Base-by-base conservation (phyloP, 2,888 invertebrate genomes). In the Papilio demoleus region DNA sequence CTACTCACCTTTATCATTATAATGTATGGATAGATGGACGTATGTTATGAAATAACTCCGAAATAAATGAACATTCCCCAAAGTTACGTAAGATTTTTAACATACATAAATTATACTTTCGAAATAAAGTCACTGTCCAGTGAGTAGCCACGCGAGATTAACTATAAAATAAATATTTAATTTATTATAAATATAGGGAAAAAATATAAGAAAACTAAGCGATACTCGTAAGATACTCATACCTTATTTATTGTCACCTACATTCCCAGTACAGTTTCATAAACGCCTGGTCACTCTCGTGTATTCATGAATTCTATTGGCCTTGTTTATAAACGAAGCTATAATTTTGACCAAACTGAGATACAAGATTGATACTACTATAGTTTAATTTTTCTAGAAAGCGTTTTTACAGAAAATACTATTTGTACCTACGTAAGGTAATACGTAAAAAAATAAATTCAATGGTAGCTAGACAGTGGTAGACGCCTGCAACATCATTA, bases 291-390 rank as follows among this genome's bases (percentile, higher is more conserved):
- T 47, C 22, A 47, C 22, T 47, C 22, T 22, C 19, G 22, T 47
- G 22, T 22, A 22, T 22, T 47, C 1, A 22, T 4, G 22, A 47
- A 47, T 42, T 42, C 17, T 6, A 42, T 42, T 47, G 47, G 9
- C 22, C 47, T 47, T 22, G 47, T 47, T 47, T 47, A 47, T 47
- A 47, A 22, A 45, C 45, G 45, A 19, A 42, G 42, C 17, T 42
- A 42, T 42, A 47, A 47, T 22, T 22, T 47, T 22, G 22, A 22
- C 22, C 6, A 47, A 19, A 47, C 6, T 47, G 42, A 17, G 17
- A 42, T 17, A 42, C 17, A 5, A 2, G 38, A n/a, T 8, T 38
- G 38, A 2, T 12, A 36, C 36, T 40, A 14, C n/a, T 38, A 40
- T 40, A 12, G 14, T 40, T n/a, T 9, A 11, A 11, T 45, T 9